A percentile compares a stretch with the other conserved stretches of the same genome.
Evolutionary conservation across 2,888 invertebrate genomes (phyloP).

Genomic region (Callyntrura sp.): DNA sequence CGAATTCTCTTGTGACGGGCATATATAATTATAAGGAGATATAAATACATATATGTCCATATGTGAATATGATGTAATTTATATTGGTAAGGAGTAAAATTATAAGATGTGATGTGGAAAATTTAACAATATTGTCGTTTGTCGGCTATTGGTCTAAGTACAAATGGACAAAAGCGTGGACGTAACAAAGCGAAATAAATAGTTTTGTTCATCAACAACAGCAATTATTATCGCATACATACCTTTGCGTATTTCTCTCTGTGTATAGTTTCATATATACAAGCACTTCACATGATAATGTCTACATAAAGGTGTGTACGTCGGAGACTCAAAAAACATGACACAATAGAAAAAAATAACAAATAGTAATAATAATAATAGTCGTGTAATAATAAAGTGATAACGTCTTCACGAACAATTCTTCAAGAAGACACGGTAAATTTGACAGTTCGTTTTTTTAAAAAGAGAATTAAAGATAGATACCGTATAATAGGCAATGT

Average conservation of each 20-base stretch:
- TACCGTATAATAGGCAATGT: constrained; percentile 11
- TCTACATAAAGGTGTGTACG: constrained; percentile 41
- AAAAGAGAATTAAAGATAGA: constrained; percentile 42
- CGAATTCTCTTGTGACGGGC: no score
- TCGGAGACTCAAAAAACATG: constrained; percentile 47
- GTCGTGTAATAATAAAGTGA: constrained; percentile 72
- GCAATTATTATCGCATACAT: constrained; percentile 56
- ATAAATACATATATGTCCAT: no score
- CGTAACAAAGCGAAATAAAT: constrained; percentile 73
- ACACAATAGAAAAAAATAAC: constrained; percentile 73
- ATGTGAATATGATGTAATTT: no score
- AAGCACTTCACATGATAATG: constrained; percentile 43
- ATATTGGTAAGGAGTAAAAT: no score
- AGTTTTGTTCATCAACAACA: constrained; percentile 68
- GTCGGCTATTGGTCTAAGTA: constrained; percentile 60
- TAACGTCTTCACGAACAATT: constrained; percentile 60
- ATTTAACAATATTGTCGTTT: constrained; percentile 38
- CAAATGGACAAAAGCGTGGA: constrained; percentile 70
- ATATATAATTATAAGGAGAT: no score
- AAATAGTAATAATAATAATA: constrained; percentile 66
- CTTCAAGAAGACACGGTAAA: constrained; percentile 70
- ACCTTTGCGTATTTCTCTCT: no score
- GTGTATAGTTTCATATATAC: constrained; percentile 10
- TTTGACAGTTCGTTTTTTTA: constrained; percentile 68
- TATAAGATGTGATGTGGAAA: constrained; percentile 17